Evolutionary conservation across 1,140 invertebrate genomes (phyloP).

Genomic region (Drosophila sturtevanti): DNA sequence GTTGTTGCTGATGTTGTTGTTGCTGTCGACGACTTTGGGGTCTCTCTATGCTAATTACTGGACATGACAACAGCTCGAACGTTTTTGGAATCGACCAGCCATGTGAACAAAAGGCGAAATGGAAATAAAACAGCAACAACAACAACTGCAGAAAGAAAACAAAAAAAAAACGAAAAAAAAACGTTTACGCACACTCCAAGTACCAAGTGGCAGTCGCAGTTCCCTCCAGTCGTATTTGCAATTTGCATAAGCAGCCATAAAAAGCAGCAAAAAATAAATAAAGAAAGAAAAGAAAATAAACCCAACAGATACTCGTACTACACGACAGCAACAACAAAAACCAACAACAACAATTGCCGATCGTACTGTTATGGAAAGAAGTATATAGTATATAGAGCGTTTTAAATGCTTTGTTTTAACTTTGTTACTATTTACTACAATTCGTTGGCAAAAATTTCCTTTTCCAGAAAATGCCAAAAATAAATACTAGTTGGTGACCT

Average conservation of each 20-base stretch:
- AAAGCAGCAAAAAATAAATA: conserved; percentile 40
- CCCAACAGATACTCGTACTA: conserved; percentile 46
- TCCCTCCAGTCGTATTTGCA: conserved; percentile 57
- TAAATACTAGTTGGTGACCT: too few relatives aligned
- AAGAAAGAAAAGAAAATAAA: conserved; percentile 35
- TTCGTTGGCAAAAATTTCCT: conserved; percentile 6
- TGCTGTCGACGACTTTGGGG: conserved; percentile 34
- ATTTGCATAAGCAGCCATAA: conserved; percentile 77
- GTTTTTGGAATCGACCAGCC: conserved; percentile 50
- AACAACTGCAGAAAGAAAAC: neutral
- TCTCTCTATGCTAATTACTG: conserved; percentile 75
- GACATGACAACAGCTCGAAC: conserved; percentile 64
- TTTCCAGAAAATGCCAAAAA: neutral
- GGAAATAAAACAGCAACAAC: neutral
- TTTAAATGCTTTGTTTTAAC: conserved; percentile 1
- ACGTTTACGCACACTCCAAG: conserved; percentile 71
- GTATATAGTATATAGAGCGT: conserved; percentile 28
- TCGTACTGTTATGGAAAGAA: conserved; percentile 41
- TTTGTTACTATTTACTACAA: neutral
- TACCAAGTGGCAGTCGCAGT: conserved; percentile 28
- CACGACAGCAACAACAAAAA: conserved; percentile 42
- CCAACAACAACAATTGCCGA: conserved; percentile 25
- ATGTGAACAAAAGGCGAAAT: conserved; percentile 55
- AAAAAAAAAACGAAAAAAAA: conserved; percentile 19
- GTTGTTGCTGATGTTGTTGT: conserved; percentile 33